Conservation (phyloP, 2,888 invertebrate species). For the Parnassius glacialis region DNA sequence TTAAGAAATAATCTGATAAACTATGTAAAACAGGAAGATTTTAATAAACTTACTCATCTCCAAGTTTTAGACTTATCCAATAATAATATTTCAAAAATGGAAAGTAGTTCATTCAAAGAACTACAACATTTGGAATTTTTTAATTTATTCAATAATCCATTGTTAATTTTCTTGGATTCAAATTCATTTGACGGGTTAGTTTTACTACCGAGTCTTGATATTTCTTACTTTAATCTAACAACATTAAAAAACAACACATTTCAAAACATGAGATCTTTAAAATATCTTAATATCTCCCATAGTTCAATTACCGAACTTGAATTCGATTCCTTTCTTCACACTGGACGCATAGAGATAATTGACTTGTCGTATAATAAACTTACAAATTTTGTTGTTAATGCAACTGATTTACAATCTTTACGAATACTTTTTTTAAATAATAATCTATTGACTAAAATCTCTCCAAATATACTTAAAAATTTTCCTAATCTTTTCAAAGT, state of each 20-base stretch:
- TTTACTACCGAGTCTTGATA: constrained; percentile 52
- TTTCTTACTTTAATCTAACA: constrained; percentile 49
- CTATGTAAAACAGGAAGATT: constrained; percentile 43
- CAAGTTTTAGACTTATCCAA: constrained; percentile 54
- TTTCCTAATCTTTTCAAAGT: constrained; percentile 41
- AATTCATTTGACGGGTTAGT: constrained; percentile 52
- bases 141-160: constrained; percentile 53
- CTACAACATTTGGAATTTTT: constrained; percentile 48
- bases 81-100: constrained; percentile 51
- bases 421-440: constrained; percentile 47
- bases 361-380: constrained; percentile 59
- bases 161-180: constrained; percentile 41
- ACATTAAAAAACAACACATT: constrained; percentile 54
- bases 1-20: constrained; percentile 48
- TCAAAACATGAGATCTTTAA: constrained; percentile 49
- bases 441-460: constrained; percentile 47
- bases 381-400: constrained; percentile 47
- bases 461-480: constrained; percentile 36
- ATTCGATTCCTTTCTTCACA: constrained; percentile 50
- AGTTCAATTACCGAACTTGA: constrained; percentile 47
- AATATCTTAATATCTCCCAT: constrained; percentile 52
- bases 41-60: constrained; percentile 42
- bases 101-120: constrained; percentile 46
- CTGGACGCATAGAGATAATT: constrained; percentile 46
- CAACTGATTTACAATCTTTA: constrained; percentile 46